Conservation (phyloP, 2,113 vertebrate genomes). For the Aythya baeri region DNA sequence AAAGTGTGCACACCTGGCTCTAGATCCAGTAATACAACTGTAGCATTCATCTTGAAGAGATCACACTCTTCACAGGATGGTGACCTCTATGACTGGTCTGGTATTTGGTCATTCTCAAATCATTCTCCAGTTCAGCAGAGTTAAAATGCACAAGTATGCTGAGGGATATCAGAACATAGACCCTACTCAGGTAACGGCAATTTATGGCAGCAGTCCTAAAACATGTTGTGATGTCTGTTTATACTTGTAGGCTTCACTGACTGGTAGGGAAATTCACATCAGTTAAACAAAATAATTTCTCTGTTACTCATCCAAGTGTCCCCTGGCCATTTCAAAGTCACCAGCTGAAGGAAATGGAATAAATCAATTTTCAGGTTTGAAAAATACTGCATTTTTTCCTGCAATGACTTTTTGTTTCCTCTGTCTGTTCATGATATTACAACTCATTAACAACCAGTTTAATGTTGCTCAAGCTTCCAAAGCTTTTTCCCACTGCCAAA, state of each 20-base stretch:
- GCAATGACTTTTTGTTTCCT: not conserved
- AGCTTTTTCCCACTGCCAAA: not conserved
- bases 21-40: not conserved
- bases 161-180: not conserved
- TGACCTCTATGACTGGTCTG: not conserved
- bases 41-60: not conserved
- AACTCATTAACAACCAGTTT: not conserved
- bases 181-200: not conserved
- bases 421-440: not conserved
- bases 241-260: not conserved
- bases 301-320: not conserved
- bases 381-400: not conserved
- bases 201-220: not conserved
- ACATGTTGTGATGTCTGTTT: not conserved
- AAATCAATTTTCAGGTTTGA: not conserved
- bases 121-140: not conserved
- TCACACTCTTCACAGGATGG: accelerated
- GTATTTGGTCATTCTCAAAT: not conserved
- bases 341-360: not conserved
- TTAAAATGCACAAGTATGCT: not conserved
- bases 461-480: not conserved
- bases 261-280: not conserved
- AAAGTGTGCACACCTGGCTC: not conserved
- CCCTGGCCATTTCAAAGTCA: not conserved
- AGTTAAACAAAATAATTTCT: not conserved